Percentiles rank a stretch among this genome's conserved stretches.
phyloP scores from a whole-genome alignment of 1,140 invertebrate species.

The Drosophila suzukii region DNA sequence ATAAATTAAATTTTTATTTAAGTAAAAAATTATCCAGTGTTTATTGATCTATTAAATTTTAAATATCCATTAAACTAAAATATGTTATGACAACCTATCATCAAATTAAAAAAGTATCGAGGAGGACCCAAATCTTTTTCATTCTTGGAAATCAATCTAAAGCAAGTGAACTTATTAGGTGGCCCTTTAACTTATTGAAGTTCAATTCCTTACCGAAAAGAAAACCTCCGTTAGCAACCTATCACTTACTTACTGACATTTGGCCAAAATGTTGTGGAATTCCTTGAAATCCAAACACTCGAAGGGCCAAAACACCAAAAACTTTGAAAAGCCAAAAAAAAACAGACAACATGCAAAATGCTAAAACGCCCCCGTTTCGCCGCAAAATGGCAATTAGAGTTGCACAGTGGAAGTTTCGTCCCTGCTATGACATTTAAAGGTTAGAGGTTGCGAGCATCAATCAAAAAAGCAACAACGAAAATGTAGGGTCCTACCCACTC shows the following conservation, averaged over 20 bases:
- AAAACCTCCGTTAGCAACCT: slow-evolving; percentile 10
- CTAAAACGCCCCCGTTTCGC: slow-evolving; percentile 41
- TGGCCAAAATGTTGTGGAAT: slow-evolving; percentile 32
- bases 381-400: slow-evolving; percentile 64
- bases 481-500: slow-evolving; percentile 4
- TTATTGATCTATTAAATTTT: no score
- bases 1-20: no score
- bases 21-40: no score
- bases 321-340: slow-evolving; percentile 38
- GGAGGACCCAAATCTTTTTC: background rate
- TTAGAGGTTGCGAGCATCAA: slow-evolving; percentile 71
- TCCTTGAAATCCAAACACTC: slow-evolving; percentile 50
- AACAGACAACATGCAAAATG: slow-evolving; percentile 53
- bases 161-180: background rate
- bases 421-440: slow-evolving; percentile 73
- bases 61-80: no score
- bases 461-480: slow-evolving; percentile 50
- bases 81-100: background rate
- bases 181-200: slow-evolving; percentile 12
- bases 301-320: slow-evolving; percentile 25
- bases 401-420: slow-evolving; percentile 38
- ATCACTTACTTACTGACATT: slow-evolving; percentile 41
- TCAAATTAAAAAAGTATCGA: background rate
- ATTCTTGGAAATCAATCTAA: background rate
- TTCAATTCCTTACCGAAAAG: background rate